A percentile compares a stretch with the other conserved stretches of the same genome.
These are phyloP conservation scores for Limnodromus scolopaceus DNA, from an alignment of 2,797 vertebrate species.

Conservation along the genomic window DNA sequence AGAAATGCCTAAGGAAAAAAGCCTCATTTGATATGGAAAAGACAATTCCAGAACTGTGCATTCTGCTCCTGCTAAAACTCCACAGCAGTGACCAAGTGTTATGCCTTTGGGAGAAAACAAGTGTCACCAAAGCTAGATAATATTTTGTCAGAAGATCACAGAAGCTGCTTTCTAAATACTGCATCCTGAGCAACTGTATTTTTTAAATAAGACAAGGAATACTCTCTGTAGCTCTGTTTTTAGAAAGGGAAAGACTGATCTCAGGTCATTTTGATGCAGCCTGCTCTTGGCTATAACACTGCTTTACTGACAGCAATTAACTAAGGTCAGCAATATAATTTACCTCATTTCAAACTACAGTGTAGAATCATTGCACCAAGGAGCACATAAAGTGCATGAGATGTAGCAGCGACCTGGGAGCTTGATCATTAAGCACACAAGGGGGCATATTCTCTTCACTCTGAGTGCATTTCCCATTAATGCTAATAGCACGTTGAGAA, in stretches of 20 bases:
- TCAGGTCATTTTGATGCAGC: neutral
- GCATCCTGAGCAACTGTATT: neutral
- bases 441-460: neutral
- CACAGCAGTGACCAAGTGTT: neutral
- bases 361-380: neutral
- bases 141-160: too few species aligned
- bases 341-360: neutral
- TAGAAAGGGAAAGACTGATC: neutral
- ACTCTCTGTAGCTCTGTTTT: neutral
- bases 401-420: neutral
- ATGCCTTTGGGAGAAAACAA: neutral
- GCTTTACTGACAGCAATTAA: neutral
- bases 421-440: neutral
- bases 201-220: neutral
- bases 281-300: neutral
- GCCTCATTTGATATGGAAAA: neutral
- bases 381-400: neutral
- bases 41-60: neutral
- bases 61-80: neutral
- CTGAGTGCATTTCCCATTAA: neutral
- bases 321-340: neutral
- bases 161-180: neutral
- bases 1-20: neutral
- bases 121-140: neutral
- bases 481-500: neutral